Evolutionary conservation across 2,113 vertebrate genomes (phyloP).

Genomic region (Bagarius yarrelli): DNA sequence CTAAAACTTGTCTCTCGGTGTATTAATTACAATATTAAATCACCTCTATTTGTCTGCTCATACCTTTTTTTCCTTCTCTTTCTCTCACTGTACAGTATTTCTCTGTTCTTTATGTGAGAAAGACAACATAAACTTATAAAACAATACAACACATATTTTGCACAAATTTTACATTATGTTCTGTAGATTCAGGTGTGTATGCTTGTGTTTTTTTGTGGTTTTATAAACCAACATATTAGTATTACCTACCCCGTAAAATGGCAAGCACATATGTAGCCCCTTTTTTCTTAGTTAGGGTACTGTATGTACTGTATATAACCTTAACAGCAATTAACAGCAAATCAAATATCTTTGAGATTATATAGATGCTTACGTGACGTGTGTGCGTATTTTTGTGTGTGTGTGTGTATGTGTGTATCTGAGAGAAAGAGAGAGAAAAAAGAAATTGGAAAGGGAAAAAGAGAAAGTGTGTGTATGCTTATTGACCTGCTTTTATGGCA

Average conservation of each 20-base stretch:
- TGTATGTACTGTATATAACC: background rate
- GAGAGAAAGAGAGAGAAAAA: background rate
- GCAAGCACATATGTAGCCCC: background rate
- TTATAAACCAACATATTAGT: background rate
- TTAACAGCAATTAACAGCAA: background rate
- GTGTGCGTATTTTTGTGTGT: background rate
- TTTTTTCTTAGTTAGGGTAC: too few relatives aligned
- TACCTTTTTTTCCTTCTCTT: background rate
- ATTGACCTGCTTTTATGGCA: slow-evolving; percentile 94
- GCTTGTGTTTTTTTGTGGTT: background rate
- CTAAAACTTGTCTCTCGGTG: too few relatives aligned
- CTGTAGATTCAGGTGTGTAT: background rate
- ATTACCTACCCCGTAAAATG: background rate
- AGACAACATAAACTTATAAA: too few relatives aligned
- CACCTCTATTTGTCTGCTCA: background rate
- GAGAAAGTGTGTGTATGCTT: background rate
- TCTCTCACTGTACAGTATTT: background rate
- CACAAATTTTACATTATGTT: background rate
- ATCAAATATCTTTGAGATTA: background rate
- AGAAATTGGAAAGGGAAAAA: slow-evolving; percentile 1
- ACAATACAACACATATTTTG: too few relatives aligned
- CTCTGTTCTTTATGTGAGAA: background rate
- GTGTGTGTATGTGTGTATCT: background rate
- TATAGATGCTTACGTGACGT: background rate
- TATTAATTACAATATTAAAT: too few relatives aligned